Evolutionary conservation across 2,888 invertebrate species (phyloP).

Genomic region (Drosophila paranaensis): DNA sequence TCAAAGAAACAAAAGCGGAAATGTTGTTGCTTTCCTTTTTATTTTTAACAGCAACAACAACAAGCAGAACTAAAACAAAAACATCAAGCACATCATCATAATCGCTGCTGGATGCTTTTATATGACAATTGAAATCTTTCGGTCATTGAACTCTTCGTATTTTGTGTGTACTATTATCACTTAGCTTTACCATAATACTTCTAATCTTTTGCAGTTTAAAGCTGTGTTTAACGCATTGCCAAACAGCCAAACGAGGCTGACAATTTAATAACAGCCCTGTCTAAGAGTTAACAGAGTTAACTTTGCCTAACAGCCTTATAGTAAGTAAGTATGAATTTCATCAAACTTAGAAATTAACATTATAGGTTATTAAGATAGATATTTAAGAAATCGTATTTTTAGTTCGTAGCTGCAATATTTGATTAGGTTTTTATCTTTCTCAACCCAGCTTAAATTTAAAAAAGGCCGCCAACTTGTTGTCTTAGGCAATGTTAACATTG

Average conservation of each 20-base stretch:
- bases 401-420: neutral
- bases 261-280: neutral
- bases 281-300: neutral
- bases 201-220: neutral
- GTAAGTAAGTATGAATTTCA: neutral
- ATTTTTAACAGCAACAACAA: constrained; percentile 66
- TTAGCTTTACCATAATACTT: neutral
- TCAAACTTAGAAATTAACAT: neutral
- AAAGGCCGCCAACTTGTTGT: neutral
- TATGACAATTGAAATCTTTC: constrained; percentile 56
- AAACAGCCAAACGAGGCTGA: neutral
- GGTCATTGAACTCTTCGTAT: constrained; percentile 62
- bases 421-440: neutral
- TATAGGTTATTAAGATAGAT: too few relatives aligned
- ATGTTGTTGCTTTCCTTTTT: constrained; percentile 70
- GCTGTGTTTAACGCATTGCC: neutral
- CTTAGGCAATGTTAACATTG: neutral
- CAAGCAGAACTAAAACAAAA: constrained; percentile 63
- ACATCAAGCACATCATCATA: constrained; percentile 28
- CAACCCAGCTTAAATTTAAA: neutral
- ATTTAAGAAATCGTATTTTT: too few relatives aligned
- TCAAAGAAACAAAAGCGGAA: constrained; percentile 80
- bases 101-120: constrained; percentile 32
- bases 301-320: neutral
- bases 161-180: constrained; percentile 24